Conservation (phyloP, 2,113 vertebrate genomes). For the Strix uralensis region DNA sequence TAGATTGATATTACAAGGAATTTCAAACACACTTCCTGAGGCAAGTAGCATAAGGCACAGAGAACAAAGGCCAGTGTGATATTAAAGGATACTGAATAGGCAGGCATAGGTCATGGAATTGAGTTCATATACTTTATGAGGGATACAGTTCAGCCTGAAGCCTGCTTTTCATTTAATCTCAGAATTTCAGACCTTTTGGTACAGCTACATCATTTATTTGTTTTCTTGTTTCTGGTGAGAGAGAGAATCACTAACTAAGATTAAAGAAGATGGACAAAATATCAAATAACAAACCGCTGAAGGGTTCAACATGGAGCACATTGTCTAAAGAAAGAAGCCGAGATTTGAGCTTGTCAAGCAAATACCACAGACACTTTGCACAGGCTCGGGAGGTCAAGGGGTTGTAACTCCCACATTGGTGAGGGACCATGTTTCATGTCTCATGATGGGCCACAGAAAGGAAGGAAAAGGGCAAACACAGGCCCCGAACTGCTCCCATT, state of each 20-base stretch:
- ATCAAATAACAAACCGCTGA: slow-evolving; percentile 29
- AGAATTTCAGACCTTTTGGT: slow-evolving; percentile 17
- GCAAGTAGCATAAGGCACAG: not conserved
- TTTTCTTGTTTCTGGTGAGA: slow-evolving; percentile 25
- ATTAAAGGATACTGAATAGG: slow-evolving; percentile 17
- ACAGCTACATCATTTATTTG: slow-evolving; percentile 38
- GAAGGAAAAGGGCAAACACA: not conserved
- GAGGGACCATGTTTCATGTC: not conserved
- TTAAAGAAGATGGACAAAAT: slow-evolving; percentile 39
- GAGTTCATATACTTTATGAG: slow-evolving; percentile 39
- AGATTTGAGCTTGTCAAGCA: not conserved
- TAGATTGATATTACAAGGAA: not conserved
- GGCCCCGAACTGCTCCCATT: not conserved
- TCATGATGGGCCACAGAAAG: not conserved
- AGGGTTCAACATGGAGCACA: not conserved
- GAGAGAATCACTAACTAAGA: slow-evolving; percentile 2
- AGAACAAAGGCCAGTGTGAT: not conserved
- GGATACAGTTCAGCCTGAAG: slow-evolving; percentile 35
- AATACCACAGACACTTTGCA: not conserved
- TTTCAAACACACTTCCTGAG: slow-evolving; percentile 7
- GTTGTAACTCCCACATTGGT: not conserved
- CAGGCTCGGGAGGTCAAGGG: not conserved
- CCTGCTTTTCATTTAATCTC: slow-evolving; percentile 36
- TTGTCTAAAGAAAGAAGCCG: not conserved
- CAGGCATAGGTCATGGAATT: slow-evolving; percentile 4